Base-by-base conservation (phyloP, 2,113 vertebrate genomes). In the Neolamprologus ventralis region DNA sequence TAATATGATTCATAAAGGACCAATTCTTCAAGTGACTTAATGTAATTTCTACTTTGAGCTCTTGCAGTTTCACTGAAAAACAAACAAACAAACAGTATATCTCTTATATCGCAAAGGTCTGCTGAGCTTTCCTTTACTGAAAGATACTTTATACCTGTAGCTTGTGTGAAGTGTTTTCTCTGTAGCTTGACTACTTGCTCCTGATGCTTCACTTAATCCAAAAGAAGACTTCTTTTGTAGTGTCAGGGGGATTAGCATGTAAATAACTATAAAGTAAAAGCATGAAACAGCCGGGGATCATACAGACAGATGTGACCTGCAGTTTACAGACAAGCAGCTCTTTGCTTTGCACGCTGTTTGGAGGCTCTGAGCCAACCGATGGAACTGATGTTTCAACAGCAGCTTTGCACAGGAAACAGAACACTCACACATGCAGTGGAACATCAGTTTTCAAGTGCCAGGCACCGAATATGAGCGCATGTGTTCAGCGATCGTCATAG, bases 41-140 rank as follows among this genome's bases (percentile, higher is more conserved):
- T 86, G 47, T 54, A 13, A 92, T 92, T 88, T 81, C 57, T 83
- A 83, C 63, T 55, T 31, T 7, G 79, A 89, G 85, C 86, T 85
- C 86, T 79, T 17, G 82, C 80, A 85, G 86, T 33, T 91, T 93
- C 89, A 91, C 88, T 93, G 89, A 89, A 87, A 85, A 28, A 60
- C 23, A 58, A 28, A 5, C 57, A 60, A 31, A 33, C 31, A 63
- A 63, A 63, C 31, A 63, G 28, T 12, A 35, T 63, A 57, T 47
- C 54, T 90, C 53, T 79, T 85, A 68, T 65, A 80, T 37, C 68
- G 17, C 4, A 57, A 84, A 19, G 12, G 51, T 88, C 45, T 11
- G n/a, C 83, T 51, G 63, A 87, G 58, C 53, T 65, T 68, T 58
- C 17, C n/a, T 42, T 71, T 16, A 53, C 33, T 26, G 58, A 53